Evolutionary conservation across 1,140 invertebrate species (phyloP), one percentile per base, ranked within the genome.

Genomic region (Proctacanthus coquilletti): DNA sequence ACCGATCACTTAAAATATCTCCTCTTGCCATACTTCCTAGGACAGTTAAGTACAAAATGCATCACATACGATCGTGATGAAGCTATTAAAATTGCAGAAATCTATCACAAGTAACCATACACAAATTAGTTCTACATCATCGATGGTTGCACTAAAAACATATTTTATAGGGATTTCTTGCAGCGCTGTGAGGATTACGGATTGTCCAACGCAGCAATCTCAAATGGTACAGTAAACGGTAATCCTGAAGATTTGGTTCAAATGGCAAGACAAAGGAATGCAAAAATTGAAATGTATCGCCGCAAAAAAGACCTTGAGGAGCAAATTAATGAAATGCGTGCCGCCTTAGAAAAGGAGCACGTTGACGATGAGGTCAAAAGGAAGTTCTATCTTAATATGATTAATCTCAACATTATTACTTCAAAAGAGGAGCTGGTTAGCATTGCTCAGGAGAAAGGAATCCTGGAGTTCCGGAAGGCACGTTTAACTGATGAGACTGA

Each of bases 1-100:
- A 88, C 87, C 10, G 75, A 78, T 43, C 77, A 88, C 50, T 55
- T 96, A 2, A 85, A 84, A 51, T 88, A 85, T 49, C 69, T 92
- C 33, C 56, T 92, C 2, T 51, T 92, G 11, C 88, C 88, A 1
- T 84, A 77, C 14, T 60, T 88, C n/a, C 65, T 93, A 9, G 87
- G 84, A 0, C 75, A 72, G 10, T 62, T 89, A 0, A 71, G 68
- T 9, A 40, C 48, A 4, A 53, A 56, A 21, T 45, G 53, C 4
- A 62, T 80, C 36, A 82, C 83, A 63, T 60, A 61, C 6, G 67
- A 80, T 30, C 63, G 84, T 39, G 62, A 69, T 45, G 72, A 86
- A 37, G 59, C 80, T 23, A 65, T 88, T 5, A 63, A 80, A 40
- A 67, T 77, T 10, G 72, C 81, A 11, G 77, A 86, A 56, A 70